Conservation (phyloP, 2,113 vertebrate genomes). For the Nothobranchius furzeri region DNA sequence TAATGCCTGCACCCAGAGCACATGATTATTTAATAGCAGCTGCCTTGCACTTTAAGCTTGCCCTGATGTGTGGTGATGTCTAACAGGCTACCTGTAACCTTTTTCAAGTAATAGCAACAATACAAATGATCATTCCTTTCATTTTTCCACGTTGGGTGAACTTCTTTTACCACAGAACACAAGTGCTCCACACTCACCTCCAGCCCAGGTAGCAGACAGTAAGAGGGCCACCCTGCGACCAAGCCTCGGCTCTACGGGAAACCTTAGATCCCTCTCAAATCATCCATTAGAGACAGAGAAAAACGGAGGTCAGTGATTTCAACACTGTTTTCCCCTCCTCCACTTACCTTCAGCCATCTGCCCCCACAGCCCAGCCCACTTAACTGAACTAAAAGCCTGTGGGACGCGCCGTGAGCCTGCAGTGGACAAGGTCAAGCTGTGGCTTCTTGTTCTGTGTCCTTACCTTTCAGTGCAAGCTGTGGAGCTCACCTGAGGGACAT, state of each 20-base stretch:
- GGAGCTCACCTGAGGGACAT: conserved; percentile 14
- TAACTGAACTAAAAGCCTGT: conserved; percentile 53
- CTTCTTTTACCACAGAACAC: neutral
- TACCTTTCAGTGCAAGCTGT: conserved; percentile 20
- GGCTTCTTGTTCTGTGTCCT: conserved; percentile 20
- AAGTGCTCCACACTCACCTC: conserved; percentile 9
- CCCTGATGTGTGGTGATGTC: conserved; percentile 1
- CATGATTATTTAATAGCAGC: conserved; percentile 43
- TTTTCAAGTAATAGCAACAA: conserved; percentile 5
- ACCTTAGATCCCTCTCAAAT: conserved; percentile 50
- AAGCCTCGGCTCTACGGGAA: conserved; percentile 43
- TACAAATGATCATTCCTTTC: neutral
- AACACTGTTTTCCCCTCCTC: conserved; percentile 17
- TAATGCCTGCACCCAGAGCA: conserved; percentile 37
- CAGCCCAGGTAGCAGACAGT: conserved; percentile 35
- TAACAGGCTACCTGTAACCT: conserved; percentile 4
- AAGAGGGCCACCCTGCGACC: conserved; percentile 53
- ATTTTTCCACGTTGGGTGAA: neutral
- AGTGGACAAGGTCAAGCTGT: conserved; percentile 34
- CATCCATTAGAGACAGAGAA: conserved; percentile 32
- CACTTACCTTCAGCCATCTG: conserved; percentile 45
- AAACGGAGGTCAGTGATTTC: conserved; percentile 40
- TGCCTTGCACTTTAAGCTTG: conserved; percentile 8
- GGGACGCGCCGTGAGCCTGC: conserved; percentile 21
- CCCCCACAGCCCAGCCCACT: conserved; percentile 44